Evolutionary conservation across 2,888 invertebrate genomes (phyloP).

Genomic region (Tachina grossa): DNA sequence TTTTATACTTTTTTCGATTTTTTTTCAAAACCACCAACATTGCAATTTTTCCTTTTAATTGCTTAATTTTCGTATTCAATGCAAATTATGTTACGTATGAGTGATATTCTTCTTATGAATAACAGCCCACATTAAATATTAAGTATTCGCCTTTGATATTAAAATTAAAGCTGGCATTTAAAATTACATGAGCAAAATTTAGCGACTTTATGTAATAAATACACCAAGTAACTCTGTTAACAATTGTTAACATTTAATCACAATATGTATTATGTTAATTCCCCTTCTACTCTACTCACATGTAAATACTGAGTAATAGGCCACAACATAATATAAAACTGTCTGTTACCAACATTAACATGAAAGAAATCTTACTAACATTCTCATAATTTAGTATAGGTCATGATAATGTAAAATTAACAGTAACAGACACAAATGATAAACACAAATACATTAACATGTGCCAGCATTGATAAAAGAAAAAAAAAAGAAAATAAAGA

Average conservation of each 20-base stretch:
- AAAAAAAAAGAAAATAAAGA: background rate
- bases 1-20: no score
- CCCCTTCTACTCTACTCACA: background rate
- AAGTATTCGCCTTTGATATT: no score
- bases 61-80: no score
- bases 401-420: background rate
- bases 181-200: no score
- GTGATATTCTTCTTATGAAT: no score
- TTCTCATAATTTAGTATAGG: background rate
- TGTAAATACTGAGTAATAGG: background rate
- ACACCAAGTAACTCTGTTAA: background rate
- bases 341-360: background rate
- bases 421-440: conserved; percentile 7
- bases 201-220: no score
- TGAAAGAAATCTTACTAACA: conserved; percentile 12
- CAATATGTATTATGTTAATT: background rate
- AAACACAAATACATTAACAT: background rate
- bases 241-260: background rate
- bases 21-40: no score
- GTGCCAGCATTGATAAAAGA: no score
- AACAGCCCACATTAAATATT: no score
- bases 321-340: background rate
- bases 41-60: no score
- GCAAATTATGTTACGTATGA: no score
- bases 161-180: no score